Base-by-base conservation (phyloP, 2,888 invertebrate genomes). In the Drosophila anomalata region DNA sequence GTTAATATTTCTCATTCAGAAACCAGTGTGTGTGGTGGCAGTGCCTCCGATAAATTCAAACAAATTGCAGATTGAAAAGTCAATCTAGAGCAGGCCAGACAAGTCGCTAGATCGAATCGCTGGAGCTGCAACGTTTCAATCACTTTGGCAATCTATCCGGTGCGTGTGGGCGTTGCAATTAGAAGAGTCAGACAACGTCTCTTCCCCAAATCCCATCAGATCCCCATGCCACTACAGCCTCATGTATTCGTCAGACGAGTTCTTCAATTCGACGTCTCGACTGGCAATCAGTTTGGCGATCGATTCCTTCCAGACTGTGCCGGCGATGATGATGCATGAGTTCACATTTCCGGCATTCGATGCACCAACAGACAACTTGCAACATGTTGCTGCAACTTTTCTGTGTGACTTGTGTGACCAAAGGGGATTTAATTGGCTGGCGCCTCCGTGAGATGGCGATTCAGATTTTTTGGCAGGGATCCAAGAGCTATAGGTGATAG, bases 161-260 rank as follows among this genome's bases (percentile, higher is more conserved):
- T 60, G 77, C 78, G 68, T 62, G 88, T 86, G 87, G 86, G 83
- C 84, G 88, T 83, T 86, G 88, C 88, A 86, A 84, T 84, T 84
- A 88, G 73, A 87, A 72, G 77, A 51, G 60, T 60, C 47, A 50
- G 52, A 69, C 70, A 52, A 6, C 51, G 50, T 22, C 44, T 20
- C 44, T 44, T 44, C 44, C 44, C 14, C 65, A 52, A 17, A 17
- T 41, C 55, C 51, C 62, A 14, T 20, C 12, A n/a, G n/a, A 17
- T 41, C 31, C 12, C 47, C 41, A 41, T 4, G 17, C 6, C 12
- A 17, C 51, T 14, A 51, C 14, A n/a, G 41, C 22, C 58, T 29
- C 58, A 41, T 41, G 17, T 39, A 36, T 36, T 17, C 29, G 55
- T 29, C 68, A 68, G 67, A 69, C 78, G 75, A 75, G 87, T 78